Percentiles rank a stretch among this genome's conserved stretches.
phyloP scores from a whole-genome alignment of 2,797 vertebrate species.

The Calcarius lapponicus region DNA sequence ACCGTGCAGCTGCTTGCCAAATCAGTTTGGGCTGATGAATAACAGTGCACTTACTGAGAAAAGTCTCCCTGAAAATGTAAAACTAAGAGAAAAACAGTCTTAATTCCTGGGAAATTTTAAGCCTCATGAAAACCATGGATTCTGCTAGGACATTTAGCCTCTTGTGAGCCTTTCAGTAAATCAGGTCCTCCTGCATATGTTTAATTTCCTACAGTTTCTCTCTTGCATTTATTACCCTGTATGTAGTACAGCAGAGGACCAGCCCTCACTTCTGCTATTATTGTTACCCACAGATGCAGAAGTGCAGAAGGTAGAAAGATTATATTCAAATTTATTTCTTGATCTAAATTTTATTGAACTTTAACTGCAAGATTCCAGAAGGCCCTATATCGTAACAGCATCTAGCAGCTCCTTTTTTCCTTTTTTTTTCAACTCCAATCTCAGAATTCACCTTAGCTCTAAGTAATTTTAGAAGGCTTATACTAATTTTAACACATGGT shows the following conservation, averaged over 20 bases:
- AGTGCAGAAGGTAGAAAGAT: not conserved
- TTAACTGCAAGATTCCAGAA: not conserved
- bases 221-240: not conserved
- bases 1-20: not conserved
- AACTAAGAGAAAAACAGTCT: not conserved
- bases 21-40: not conserved
- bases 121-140: not conserved
- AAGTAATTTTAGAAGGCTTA: not conserved
- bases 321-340: not conserved
- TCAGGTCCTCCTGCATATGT: not conserved
- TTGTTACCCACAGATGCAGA: not conserved
- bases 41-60: not conserved
- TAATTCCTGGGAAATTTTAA: not conserved
- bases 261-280: not conserved
- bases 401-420: not conserved
- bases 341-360: not conserved
- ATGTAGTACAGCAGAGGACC: not conserved
- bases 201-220: not conserved
- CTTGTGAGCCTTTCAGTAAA: not conserved
- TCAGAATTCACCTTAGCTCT: not conserved
- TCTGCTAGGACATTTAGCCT: not conserved
- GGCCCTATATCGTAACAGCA: not conserved
- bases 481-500: not conserved
- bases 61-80: not conserved
- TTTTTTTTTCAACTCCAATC: not conserved